Evolutionary conservation across 2,888 invertebrate species (phyloP).

Genomic region (Oscheius sp.): DNA sequence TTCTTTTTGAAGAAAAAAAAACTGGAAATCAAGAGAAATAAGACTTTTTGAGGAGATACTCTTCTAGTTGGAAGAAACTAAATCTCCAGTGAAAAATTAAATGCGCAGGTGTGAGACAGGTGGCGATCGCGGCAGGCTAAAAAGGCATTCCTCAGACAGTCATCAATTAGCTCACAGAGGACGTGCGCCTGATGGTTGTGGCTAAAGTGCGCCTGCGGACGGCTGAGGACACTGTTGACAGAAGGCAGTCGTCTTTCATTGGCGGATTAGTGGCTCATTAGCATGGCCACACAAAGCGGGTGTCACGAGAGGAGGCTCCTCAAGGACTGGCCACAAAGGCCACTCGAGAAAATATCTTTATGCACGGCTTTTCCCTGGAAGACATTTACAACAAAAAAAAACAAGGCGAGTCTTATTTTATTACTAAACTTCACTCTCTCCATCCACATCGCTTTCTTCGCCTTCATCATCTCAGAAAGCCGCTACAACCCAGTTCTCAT

Average conservation of each 20-base stretch:
- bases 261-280: slow-evolving; percentile 28
- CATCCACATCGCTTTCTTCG: too few relatives aligned
- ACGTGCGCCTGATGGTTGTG: too few relatives aligned
- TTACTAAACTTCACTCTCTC: too few relatives aligned
- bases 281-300: slow-evolving; percentile 20
- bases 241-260: slow-evolving; percentile 25
- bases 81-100: background rate
- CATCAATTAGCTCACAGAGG: too few relatives aligned
- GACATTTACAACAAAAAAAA: too few relatives aligned
- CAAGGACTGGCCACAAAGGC: slow-evolving; percentile 19
- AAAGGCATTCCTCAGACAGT: too few relatives aligned
- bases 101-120: background rate
- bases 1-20: background rate
- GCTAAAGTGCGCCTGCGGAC: too few relatives aligned
- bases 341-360: slow-evolving; percentile 4
- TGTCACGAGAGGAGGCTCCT: slow-evolving; percentile 15
- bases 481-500: too few relatives aligned
- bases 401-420: too few relatives aligned
- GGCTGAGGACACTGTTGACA: slow-evolving; percentile 19
- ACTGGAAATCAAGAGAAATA: background rate
- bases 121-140: background rate
- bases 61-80: background rate
- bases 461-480: too few relatives aligned
- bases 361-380: background rate
- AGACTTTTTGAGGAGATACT: background rate